phyloP scores from a whole-genome alignment of 2,888 invertebrate species.

The Drosophila neotestacea region DNA sequence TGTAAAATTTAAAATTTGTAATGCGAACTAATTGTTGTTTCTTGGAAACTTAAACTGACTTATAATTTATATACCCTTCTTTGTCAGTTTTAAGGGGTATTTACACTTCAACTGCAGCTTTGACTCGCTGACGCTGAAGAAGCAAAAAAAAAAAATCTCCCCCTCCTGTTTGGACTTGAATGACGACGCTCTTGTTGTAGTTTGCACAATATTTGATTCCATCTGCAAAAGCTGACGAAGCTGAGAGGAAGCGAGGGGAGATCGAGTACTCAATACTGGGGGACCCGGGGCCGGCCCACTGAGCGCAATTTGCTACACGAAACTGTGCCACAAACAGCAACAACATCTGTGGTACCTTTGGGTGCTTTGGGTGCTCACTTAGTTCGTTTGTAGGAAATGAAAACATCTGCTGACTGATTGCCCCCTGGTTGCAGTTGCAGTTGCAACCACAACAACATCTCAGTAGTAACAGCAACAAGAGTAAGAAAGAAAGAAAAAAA shows the following conservation, averaged over 20 bases:
- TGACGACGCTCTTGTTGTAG: constrained; percentile 72
- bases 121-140: constrained; percentile 32
- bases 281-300: constrained; percentile 71
- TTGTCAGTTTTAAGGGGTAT: constrained; percentile 9
- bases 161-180: constrained; percentile 67
- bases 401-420: constrained; percentile 82
- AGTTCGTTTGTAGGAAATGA: constrained; percentile 76
- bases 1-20: too few relatives aligned
- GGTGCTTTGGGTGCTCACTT: constrained; percentile 54
- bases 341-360: constrained; percentile 74
- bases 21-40: neutral
- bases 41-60: neutral
- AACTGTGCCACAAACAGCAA: constrained; percentile 66
- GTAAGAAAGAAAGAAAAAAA: constrained; percentile 12
- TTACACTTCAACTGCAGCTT: constrained; percentile 28
- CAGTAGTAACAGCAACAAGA: constrained; percentile 5
- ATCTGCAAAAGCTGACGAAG: constrained; percentile 62
- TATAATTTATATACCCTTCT: constrained; percentile 2
- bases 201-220: constrained; percentile 81
- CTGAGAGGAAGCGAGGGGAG: neutral
- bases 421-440: constrained; percentile 72
- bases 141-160: constrained; percentile 23
- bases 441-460: constrained; percentile 32
- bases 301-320: constrained; percentile 78
- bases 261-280: constrained; percentile 52